Evolutionary conservation across 1,140 invertebrate species (phyloP), one percentile per base, ranked within the genome.

Genomic region (Lanistes nyassanus): DNA sequence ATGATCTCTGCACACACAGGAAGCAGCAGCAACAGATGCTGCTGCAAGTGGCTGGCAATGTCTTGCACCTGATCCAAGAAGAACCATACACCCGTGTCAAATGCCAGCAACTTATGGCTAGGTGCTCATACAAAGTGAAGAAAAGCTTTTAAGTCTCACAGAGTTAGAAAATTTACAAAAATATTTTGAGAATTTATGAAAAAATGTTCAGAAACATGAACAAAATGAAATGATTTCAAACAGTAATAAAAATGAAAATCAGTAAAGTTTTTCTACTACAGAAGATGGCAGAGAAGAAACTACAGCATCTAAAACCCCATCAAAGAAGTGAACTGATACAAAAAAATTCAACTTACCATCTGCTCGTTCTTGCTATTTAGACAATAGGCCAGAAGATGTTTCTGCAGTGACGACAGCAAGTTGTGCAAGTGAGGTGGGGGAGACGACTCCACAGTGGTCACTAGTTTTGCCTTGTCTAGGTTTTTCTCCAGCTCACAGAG

Each of bases 321-420:
- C n/a, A n/a, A n/a, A n/a, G n/a, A n/a, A n/a, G n/a, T n/a, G n/a
- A n/a, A n/a, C n/a, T n/a, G n/a, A n/a, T n/a, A n/a, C n/a, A n/a
- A 3, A 6, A 3, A 16, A 47, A 47, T 13, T 9, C 42, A 1
- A 19, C 65, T 62, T n/a, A 78, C 77, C 74, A 74, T 80, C 65
- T 60, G 74, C 13, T 34, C 31, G 56, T 75, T 75, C 37, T 66
- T 80, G 51, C 84, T 86, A 37, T 74, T 82, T 65, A 81, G 82
- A 74, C 85, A 88, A 75, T 91, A 90, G 0, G 92, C 91, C 74
- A 93, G 83, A 73, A 93, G 79, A 85, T 93, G 92, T 83, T 92
- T 92, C 81, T 93, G 92, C 29, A 93, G 81, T 6, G 91, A 91
- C 19, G 91, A 90, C 23, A 93, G 83, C 11, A 93, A 84, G 23